Conservation (phyloP, 2,888 invertebrate genomes). For the Petrolisthes manimaculis region DNA sequence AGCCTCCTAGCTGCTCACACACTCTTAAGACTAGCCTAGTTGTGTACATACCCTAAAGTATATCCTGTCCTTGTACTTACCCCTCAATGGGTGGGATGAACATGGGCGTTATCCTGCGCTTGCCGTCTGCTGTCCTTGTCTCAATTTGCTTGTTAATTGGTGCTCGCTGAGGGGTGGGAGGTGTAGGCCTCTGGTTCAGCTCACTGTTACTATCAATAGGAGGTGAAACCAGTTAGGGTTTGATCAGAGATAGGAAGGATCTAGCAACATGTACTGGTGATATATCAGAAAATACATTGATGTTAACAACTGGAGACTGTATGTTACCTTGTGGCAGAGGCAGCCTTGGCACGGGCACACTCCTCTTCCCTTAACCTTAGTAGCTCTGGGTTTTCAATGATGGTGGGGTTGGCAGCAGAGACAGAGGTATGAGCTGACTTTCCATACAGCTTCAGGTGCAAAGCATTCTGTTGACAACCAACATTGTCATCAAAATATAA, state of each 20-base stretch:
- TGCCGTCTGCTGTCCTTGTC: conserved; percentile 92
- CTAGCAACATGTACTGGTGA: too few relatives aligned
- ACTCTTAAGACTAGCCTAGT: too few relatives aligned
- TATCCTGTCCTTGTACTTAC: conserved; percentile 66
- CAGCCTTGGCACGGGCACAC: conserved; percentile 30
- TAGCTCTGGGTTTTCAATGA: conserved; percentile 79
- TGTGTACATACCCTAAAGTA: too few relatives aligned
- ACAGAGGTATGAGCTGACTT: conserved; percentile 50
- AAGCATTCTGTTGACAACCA: conserved; percentile 38
- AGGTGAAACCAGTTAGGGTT: too few relatives aligned
- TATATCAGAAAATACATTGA: too few relatives aligned
- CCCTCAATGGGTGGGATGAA: conserved; percentile 79
- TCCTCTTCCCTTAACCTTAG: conserved; percentile 73
- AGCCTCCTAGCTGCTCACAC: too few relatives aligned
- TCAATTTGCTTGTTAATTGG: conserved; percentile 91
- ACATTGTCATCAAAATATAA: not conserved
- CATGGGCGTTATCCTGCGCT: conserved; percentile 95
- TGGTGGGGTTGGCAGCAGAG: conserved; percentile 68
- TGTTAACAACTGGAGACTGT: too few relatives aligned
- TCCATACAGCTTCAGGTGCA: conserved; percentile 65
- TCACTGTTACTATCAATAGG: conserved; percentile 15
- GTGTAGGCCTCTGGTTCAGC: conserved; percentile 67
- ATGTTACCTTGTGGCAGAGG: conserved; percentile 3
- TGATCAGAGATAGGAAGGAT: too few relatives aligned
- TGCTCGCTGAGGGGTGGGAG: conserved; percentile 69